Percentiles rank a stretch among this genome's conserved stretches.
Evolutionary conservation across 2,113 vertebrate species (phyloP).

Genomic region (Seriola dumerili): DNA sequence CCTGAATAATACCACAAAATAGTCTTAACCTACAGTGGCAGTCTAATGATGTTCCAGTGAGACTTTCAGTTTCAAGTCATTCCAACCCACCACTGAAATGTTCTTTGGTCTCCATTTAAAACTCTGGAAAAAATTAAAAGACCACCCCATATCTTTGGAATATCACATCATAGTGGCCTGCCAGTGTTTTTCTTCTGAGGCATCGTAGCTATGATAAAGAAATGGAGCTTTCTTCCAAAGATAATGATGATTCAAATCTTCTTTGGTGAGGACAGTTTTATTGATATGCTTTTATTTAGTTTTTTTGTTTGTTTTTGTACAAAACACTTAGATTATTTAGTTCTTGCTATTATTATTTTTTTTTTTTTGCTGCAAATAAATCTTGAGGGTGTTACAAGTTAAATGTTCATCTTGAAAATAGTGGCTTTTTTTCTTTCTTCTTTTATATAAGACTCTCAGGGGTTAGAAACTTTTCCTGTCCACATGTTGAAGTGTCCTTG

Average conservation of each 20-base stretch:
- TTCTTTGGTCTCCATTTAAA: conserved; percentile 43
- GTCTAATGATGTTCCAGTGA: neutral
- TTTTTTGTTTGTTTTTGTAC: too few relatives aligned
- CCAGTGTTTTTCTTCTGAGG: conserved; percentile 11
- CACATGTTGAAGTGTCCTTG: too few relatives aligned
- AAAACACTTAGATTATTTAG: neutral
- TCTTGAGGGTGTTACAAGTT: neutral
- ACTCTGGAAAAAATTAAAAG: conserved; percentile 35
- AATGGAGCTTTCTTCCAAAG: conserved; percentile 5
- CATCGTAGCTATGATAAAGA: conserved; percentile 3
- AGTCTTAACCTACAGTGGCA: conserved; percentile 10
- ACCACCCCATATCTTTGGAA: conserved; percentile 29
- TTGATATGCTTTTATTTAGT: neutral
- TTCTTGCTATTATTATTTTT: neutral
- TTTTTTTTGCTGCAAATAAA: neutral
- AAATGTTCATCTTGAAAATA: neutral
- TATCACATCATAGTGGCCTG: neutral
- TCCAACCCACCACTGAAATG: conserved; percentile 33
- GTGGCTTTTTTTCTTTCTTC: neutral
- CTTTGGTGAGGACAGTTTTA: neutral
- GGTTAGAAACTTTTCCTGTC: too few relatives aligned
- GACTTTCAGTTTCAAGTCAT: conserved; percentile 29
- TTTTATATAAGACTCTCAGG: too few relatives aligned
- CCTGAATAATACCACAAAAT: conserved; percentile 30
- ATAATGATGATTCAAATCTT: neutral